phyloP scores from a whole-genome alignment of 2,888 invertebrate species.

The Trichopria drosophilae region DNA sequence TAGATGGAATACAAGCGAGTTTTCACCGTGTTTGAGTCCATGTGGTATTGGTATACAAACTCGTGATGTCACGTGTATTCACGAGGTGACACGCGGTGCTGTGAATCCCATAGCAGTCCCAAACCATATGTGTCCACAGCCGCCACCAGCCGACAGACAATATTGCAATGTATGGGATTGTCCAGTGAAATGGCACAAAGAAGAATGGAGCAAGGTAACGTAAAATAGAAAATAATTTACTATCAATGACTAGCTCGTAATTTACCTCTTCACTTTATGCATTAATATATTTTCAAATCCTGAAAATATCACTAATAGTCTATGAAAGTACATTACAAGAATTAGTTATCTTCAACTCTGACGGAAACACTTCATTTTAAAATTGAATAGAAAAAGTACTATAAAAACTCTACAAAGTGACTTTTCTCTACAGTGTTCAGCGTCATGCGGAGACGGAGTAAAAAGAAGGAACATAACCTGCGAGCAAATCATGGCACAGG shows the following conservation, averaged over 20 bases:
- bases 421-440: conserved; percentile 72
- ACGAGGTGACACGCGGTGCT: conserved; percentile 82
- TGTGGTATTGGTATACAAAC: conserved; percentile 94
- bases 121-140: conserved; percentile 89
- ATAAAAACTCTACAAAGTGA: no score
- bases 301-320: no score
- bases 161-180: conserved; percentile 93
- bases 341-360: no score
- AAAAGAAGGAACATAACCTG: conserved; percentile 82
- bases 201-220: conserved; percentile 79
- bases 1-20: conserved; percentile 88
- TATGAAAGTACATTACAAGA: no score
- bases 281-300: no score
- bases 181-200: conserved; percentile 85
- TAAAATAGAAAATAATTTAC: no score
- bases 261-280: no score
- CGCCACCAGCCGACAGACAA: conserved; percentile 84
- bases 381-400: no score
- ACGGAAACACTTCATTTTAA: no score
- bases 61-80: conserved; percentile 85
- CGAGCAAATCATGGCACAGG: conserved; percentile 90
- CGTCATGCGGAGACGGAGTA: conserved; percentile 89
- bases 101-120: conserved; percentile 91
- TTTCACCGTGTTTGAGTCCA: conserved; percentile 85
- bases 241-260: no score